Conservation (phyloP, 2,888 invertebrate species). For the Oegoconia quadripuncta region DNA sequence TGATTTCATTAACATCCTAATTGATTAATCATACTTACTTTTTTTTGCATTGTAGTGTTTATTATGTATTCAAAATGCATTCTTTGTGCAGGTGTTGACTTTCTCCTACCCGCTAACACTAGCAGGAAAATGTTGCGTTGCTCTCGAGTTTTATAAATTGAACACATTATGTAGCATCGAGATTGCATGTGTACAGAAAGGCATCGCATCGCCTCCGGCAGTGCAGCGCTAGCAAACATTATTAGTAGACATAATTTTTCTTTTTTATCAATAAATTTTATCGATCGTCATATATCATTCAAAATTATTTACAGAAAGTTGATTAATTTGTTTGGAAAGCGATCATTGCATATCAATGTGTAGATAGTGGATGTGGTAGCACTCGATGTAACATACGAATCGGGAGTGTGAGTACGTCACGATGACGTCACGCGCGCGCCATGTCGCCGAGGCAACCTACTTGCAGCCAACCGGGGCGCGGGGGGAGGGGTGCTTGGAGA, state of each 20-base stretch:
- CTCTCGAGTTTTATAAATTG: constrained; percentile 57
- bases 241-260: constrained; percentile 30
- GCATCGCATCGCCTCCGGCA: constrained; percentile 59
- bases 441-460: constrained; percentile 28
- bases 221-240: constrained; percentile 42
- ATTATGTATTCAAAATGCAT: constrained; percentile 70
- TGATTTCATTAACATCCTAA: constrained; percentile 64
- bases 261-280: constrained; percentile 27
- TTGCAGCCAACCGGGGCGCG: constrained; percentile 36
- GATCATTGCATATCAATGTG: constrained; percentile 55
- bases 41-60: constrained; percentile 76
- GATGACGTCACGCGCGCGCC: constrained; percentile 17
- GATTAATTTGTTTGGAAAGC: constrained; percentile 63
- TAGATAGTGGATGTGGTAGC: constrained; percentile 72
- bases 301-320: constrained; percentile 42
- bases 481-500: constrained; percentile 11
- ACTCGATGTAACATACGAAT: constrained; percentile 34
- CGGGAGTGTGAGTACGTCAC: constrained; percentile 18
- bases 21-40: constrained; percentile 53
- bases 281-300: constrained; percentile 13
- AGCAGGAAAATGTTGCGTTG: constrained; percentile 79
- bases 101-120: constrained; percentile 76
- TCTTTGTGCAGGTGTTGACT: constrained; percentile 77
- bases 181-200: constrained; percentile 61
- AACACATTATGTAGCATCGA: constrained; percentile 41